Conservation (phyloP, 2,113 vertebrate species). For the Cyanocitta stelleri region DNA sequence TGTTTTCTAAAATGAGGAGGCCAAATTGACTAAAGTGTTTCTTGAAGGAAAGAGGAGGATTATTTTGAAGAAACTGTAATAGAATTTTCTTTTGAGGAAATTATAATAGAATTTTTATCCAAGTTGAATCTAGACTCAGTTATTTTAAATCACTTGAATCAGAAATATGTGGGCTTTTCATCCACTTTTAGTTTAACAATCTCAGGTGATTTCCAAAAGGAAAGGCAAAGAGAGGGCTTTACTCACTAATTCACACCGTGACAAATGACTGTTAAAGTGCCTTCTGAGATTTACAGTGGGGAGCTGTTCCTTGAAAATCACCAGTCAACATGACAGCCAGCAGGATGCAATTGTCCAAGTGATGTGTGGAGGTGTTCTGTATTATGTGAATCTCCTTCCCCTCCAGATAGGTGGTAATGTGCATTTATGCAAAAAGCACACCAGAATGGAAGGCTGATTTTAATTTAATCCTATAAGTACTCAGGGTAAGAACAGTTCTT, state of each 20-base stretch:
- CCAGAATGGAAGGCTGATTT: conserved; percentile 5
- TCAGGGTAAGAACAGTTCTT: neutral
- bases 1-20: neutral
- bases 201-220: conserved; percentile 33
- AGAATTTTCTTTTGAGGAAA: conserved; percentile 3
- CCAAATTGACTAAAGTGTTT: neutral
- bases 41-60: neutral
- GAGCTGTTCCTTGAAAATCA: conserved; percentile 39
- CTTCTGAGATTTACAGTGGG: conserved; percentile 44
- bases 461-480: conserved; percentile 7
- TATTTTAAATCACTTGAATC: conserved; percentile 40
- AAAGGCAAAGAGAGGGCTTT: conserved; percentile 32
- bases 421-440: neutral
- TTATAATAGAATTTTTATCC: neutral
- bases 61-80: neutral
- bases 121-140: neutral
- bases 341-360: conserved; percentile 22
- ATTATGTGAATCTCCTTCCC: neutral
- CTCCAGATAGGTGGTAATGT: neutral
- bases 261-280: conserved; percentile 57
- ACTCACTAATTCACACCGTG: conserved; percentile 36
- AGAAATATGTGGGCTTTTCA: conserved; percentile 37
- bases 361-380: conserved; percentile 26
- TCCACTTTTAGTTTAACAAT: conserved; percentile 38
- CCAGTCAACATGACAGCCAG: conserved; percentile 36